These are phyloP conservation scores for Fissipunctia ypsillon DNA, from an alignment of 2,888 invertebrate species.

Conservation along the genomic window DNA sequence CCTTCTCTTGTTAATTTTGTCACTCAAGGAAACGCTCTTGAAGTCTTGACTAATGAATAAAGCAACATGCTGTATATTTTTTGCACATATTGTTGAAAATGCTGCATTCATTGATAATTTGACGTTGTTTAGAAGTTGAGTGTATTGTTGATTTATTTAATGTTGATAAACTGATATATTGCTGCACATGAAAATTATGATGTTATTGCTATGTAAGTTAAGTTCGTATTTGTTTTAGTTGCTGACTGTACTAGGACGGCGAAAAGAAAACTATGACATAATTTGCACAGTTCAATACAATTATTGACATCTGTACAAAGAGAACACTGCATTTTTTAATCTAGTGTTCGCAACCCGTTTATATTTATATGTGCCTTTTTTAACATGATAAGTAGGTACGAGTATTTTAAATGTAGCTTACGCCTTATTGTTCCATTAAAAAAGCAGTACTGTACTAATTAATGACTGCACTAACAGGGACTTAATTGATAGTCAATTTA, in stretches of 20 bases:
- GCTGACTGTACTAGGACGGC: neutral
- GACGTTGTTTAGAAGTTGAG: neutral
- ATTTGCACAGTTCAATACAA: neutral
- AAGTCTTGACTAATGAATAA: neutral
- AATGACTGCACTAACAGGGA: constrained; percentile 14
- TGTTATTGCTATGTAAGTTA: neutral
- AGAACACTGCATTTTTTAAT: no score
- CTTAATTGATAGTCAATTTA: neutral
- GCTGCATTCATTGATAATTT: neutral
- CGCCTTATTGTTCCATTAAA: neutral
- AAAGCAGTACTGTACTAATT: neutral
- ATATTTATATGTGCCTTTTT: neutral
- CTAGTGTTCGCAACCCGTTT: no score
- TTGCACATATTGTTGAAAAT: neutral
- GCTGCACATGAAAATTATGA: neutral
- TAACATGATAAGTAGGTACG: neutral
- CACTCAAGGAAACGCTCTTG: constrained; percentile 26
- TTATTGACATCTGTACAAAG: neutral
- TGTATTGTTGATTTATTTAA: neutral
- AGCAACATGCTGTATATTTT: neutral
- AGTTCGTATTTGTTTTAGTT: neutral
- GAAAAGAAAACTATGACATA: neutral
- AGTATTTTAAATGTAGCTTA: neutral
- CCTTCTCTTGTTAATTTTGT: constrained; percentile 29
- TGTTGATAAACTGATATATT: neutral